Conservation (phyloP, 2,888 invertebrate genomes). For the Cerastoderma edule region DNA sequence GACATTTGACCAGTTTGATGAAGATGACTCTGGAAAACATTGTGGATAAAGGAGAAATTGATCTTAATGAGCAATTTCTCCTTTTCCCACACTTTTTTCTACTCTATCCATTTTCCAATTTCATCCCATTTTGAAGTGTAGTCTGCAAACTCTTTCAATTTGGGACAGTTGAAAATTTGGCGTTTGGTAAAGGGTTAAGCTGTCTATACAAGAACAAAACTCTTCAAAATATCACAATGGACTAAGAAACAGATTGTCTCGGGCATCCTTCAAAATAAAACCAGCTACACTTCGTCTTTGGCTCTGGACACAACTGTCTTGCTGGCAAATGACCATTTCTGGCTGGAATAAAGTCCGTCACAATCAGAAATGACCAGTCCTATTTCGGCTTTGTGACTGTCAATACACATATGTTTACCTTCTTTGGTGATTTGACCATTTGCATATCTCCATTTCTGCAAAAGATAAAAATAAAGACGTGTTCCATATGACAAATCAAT, state of each 20-base stretch:
- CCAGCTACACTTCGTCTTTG: slow-evolving; percentile 51
- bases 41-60: too few relatives aligned
- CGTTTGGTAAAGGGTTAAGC: too few relatives aligned
- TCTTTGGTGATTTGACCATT: slow-evolving; percentile 71
- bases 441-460: slow-evolving; percentile 69
- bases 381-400: slow-evolving; percentile 77
- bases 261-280: background rate
- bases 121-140: background rate
- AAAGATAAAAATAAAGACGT: slow-evolving; percentile 12
- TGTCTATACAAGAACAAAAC: too few relatives aligned
- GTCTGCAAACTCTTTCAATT: background rate
- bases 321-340: slow-evolving; percentile 69
- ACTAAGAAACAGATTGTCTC: too few relatives aligned
- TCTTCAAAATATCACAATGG: too few relatives aligned
- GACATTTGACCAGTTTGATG: too few relatives aligned
- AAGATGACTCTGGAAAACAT: too few relatives aligned
- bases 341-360: slow-evolving; percentile 65
- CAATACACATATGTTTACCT: slow-evolving; percentile 80
- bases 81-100: too few relatives aligned
- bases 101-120: too few relatives aligned
- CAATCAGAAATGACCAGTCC: slow-evolving; percentile 78
- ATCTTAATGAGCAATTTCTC: too few relatives aligned
- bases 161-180: background rate
- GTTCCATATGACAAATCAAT: too few relatives aligned
- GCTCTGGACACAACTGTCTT: slow-evolving; percentile 16